Percentiles rank a stretch among this genome's conserved stretches.
These are phyloP conservation scores for Eudyptes chrysolophus DNA, from an alignment of 2,113 vertebrate species.

Conservation along the genomic window DNA sequence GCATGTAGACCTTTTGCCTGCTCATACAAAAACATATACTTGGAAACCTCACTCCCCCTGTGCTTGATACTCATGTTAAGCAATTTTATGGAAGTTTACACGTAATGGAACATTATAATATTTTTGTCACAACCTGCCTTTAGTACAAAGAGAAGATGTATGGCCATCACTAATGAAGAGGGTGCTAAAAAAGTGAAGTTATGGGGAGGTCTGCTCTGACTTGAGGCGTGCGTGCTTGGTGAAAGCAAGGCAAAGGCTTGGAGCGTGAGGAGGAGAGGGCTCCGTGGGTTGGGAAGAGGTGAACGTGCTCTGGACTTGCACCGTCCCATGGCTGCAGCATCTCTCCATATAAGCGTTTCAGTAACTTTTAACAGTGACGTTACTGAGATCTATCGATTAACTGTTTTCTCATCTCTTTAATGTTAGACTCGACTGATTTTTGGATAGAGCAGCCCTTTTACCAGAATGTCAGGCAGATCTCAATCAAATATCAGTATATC, in stretches of 20 bases:
- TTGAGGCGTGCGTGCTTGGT: fast-evolving
- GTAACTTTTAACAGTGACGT: background rate
- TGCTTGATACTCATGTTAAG: background rate
- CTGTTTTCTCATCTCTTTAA: background rate
- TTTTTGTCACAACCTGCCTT: background rate
- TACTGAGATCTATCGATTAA: background rate
- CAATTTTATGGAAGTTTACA: background rate
- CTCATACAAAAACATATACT: background rate
- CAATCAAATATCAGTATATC: background rate
- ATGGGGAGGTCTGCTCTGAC: background rate
- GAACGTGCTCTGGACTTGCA: background rate
- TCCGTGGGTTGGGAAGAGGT: background rate
- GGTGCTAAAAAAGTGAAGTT: background rate
- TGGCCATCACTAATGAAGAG: background rate
- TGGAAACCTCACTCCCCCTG: background rate
- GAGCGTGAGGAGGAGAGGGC: background rate
- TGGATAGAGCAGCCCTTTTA: background rate
- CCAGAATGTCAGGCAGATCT: background rate
- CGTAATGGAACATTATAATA: fast-evolving
- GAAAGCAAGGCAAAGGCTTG: background rate
- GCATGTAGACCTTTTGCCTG: background rate
- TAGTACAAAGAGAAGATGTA: background rate
- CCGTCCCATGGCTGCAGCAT: background rate
- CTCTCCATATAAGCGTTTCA: background rate
- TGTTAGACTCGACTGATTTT: background rate